phyloP scores from a whole-genome alignment of 1,140 invertebrate species.

The Penaeus vannamei region DNA sequence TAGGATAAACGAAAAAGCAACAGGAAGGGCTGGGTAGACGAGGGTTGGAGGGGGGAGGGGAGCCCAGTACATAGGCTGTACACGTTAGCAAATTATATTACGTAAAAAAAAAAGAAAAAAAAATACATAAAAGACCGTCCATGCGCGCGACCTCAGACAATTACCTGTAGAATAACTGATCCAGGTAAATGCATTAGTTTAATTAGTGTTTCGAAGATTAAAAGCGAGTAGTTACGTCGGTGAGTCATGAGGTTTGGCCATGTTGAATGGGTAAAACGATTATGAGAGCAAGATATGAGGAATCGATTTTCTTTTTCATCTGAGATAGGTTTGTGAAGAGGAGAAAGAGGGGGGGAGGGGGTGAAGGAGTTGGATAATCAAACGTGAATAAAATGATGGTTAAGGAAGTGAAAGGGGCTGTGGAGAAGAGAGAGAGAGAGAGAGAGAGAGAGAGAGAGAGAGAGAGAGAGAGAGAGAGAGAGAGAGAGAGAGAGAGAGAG shows the following conservation, averaged over 20 bases:
- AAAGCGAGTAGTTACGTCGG: no score
- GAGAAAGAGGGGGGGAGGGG: no score
- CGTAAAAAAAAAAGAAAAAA: neutral
- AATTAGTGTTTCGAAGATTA: slow-evolving; percentile 43
- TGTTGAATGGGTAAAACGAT: no score
- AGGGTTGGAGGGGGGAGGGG: neutral
- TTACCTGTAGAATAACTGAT: slow-evolving; percentile 34
- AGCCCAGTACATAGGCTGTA: slow-evolving; percentile 1
- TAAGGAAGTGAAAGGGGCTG: neutral
- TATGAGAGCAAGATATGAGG: no score
- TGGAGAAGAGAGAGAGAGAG: neutral
- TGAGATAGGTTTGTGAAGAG: neutral
- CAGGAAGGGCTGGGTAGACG: no score
- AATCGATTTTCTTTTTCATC: neutral
- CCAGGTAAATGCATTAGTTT: slow-evolving; percentile 45
- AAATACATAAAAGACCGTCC: neutral
- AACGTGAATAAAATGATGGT: no score
- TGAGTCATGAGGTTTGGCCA: no score
- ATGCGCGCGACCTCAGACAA: slow-evolving; percentile 19
- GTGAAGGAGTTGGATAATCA: neutral
- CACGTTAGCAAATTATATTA: slow-evolving; percentile 29
- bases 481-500: neutral
- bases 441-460: neutral
- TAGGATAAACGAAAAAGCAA: no score
- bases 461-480: neutral